Base-by-base conservation (phyloP, 2,113 vertebrate species). In the Geococcyx californianus region DNA sequence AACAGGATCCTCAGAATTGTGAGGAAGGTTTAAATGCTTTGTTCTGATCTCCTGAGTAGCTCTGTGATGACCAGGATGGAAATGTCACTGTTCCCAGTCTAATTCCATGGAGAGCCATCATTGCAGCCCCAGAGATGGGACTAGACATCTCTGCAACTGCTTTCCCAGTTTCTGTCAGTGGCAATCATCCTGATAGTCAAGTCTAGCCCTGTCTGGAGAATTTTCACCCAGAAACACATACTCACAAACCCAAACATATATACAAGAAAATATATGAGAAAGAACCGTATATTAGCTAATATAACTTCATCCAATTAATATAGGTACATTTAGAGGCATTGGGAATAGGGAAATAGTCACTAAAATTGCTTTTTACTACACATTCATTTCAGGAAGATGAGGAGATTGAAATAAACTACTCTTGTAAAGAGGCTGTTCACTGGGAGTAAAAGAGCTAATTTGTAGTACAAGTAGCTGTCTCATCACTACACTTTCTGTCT, bases 341-440 rank as follows among this genome's bases (percentile, higher is more conserved):
- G 70, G 21, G 28, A 93, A 80, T 70, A 84, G 38, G 51, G 47
- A 92, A 86, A 92, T 86, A 94, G 33, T 95, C 78, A 60, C 20
- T 91, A 29, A 74, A 88, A 93, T 77, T 88, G 45, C 34, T 83
- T 87, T 91, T 93, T 67, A 63, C 34, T 83, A 29, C 13, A 74
- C 68, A 66, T 73, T 88, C 38, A 70, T 93, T 86, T 93, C 60
- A 77, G 64, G 68, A 90, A 77, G 63, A 80, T 69, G 34, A 70
- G 40, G 74, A 89, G 47, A 75, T 77, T 74, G 82, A 92, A 95
- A 88, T 74, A 47, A 96, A 84, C 75, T 68, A n/a, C 47, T 90
- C 21, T 47, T 87, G 26, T 88, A 84, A 92, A 95, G 59, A 77
- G 18, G 8, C 42, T 87, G 54, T 88, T 95, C 38, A 94, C 54